These are phyloP conservation scores for Drosophila repleta DNA, from an alignment of 1,140 invertebrate species.

Conservation along the genomic window DNA sequence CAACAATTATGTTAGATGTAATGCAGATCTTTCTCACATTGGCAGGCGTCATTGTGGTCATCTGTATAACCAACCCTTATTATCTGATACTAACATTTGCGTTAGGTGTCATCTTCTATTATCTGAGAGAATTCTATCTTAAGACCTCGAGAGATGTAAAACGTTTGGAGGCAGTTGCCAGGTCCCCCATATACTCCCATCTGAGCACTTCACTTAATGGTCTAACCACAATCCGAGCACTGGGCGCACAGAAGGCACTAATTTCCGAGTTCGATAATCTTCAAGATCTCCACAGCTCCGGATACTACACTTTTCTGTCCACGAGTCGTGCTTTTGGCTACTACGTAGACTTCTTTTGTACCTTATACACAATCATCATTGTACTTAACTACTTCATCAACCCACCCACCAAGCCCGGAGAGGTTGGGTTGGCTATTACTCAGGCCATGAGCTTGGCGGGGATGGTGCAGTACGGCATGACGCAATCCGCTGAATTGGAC, in stretches of 20 bases:
- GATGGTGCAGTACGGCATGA: slow-evolving; percentile 86
- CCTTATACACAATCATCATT: slow-evolving; percentile 88
- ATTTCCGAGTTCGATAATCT: slow-evolving; percentile 87
- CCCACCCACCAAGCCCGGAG: slow-evolving; percentile 85
- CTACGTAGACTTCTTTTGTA: slow-evolving; percentile 89
- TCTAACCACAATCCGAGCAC: slow-evolving; percentile 90
- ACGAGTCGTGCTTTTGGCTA: slow-evolving; percentile 93
- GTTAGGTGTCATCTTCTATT: slow-evolving; percentile 89
- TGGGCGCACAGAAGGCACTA: slow-evolving; percentile 86
- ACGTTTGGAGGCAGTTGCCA: slow-evolving; percentile 90
- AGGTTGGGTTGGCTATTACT: slow-evolving; percentile 93
- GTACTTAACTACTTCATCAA: slow-evolving; percentile 86
- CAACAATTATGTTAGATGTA: slow-evolving; percentile 91
- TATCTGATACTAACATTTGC: slow-evolving; percentile 89
- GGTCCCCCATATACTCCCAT: slow-evolving; percentile 91
- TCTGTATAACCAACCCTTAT: slow-evolving; percentile 90
- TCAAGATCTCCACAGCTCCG: slow-evolving; percentile 88
- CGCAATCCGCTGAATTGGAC: slow-evolving; percentile 89
- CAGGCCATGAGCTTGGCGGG: slow-evolving; percentile 92
- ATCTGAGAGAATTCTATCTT: slow-evolving; percentile 91
- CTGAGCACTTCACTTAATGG: slow-evolving; percentile 90
- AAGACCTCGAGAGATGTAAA: slow-evolving; percentile 94
- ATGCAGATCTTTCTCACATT: slow-evolving; percentile 88
- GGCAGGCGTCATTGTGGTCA: slow-evolving; percentile 87
- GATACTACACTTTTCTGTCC: slow-evolving; percentile 91